Evolutionary conservation across 2,888 invertebrate species (phyloP).

Genomic region (Steromphala cineraria): DNA sequence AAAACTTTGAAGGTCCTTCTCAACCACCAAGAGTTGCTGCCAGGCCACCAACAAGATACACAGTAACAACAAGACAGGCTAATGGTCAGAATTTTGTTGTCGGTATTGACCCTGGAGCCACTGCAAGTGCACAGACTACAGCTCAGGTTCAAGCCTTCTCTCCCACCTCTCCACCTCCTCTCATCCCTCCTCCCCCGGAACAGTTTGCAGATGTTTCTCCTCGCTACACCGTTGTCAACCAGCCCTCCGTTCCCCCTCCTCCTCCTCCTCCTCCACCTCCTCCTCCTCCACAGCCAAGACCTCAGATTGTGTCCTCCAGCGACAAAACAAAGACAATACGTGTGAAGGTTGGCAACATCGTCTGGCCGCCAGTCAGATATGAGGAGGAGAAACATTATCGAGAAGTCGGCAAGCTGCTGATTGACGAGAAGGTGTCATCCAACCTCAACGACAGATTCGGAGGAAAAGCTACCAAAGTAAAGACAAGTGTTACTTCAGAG

Average conservation of each 20-base stretch:
- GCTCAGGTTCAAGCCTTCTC: background rate
- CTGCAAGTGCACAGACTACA: background rate
- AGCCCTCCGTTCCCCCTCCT: conserved; percentile 23
- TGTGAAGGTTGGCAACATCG: conserved; percentile 84
- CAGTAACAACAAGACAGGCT: conserved; percentile 26
- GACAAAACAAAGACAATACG: conserved; percentile 90
- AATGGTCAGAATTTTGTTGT: background rate
- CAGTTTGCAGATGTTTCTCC: conserved; percentile 43
- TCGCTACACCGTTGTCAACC: conserved; percentile 1
- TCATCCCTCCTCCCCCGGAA: conserved; percentile 49
- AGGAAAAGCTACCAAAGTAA: conserved; percentile 50
- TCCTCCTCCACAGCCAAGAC: conserved; percentile 84
- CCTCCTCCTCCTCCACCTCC: conserved; percentile 53
- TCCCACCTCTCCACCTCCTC: conserved; percentile 40
- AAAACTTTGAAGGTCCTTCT: conserved; percentile 29
- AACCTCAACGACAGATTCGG: conserved; percentile 54
- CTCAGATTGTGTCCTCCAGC: conserved; percentile 76
- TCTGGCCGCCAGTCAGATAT: conserved; percentile 92
- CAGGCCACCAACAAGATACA: background rate
- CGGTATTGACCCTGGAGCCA: background rate
- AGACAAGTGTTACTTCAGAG: conserved; percentile 33
- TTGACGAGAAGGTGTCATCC: conserved; percentile 66
- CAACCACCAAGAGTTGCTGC: background rate
- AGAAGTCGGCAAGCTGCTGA: conserved; percentile 68
- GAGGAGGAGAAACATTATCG: conserved; percentile 79